phyloP scores from a whole-genome alignment of 2,888 invertebrate species.

The Apodemia mormo region DNA sequence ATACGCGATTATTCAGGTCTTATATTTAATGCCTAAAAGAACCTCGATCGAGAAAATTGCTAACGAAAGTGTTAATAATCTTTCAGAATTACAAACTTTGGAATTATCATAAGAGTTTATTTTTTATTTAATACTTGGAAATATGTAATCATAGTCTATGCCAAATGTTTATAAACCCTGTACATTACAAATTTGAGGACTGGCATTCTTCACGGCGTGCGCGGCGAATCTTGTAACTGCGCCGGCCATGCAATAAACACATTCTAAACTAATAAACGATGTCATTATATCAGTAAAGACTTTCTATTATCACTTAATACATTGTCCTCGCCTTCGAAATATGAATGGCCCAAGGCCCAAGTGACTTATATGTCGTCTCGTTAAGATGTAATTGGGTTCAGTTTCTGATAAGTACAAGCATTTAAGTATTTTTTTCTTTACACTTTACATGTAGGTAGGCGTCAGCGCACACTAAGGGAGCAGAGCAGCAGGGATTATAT shows the following conservation, averaged over 20 bases:
- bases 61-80: conserved; percentile 30
- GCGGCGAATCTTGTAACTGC: conserved; percentile 14
- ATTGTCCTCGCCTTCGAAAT: not conserved
- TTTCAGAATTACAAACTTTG: conserved; percentile 64
- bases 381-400: too few species aligned
- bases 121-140: conserved; percentile 55
- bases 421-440: too few species aligned
- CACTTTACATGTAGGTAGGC: too few species aligned
- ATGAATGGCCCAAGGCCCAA: too few species aligned
- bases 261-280: conserved; percentile 44
- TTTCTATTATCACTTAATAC: conserved; percentile 33
- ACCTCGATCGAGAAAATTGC: conserved; percentile 51
- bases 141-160: conserved; percentile 55
- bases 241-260: conserved; percentile 8
- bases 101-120: conserved; percentile 61
- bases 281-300: conserved; percentile 48
- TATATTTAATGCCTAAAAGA: conserved; percentile 68
- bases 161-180: conserved; percentile 70
- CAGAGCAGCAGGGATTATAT: too few species aligned
- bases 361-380: too few species aligned
- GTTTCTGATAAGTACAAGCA: too few species aligned
- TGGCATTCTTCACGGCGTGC: conserved; percentile 38
- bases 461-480: too few species aligned
- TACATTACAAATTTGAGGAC: conserved; percentile 63
- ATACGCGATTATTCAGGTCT: conserved; percentile 28